Percentiles rank a stretch among this genome's conserved stretches.
Evolutionary conservation across 92 coral and sea anemone species (phyloP).

Genomic region (Zoanthus sansibaricus): DNA sequence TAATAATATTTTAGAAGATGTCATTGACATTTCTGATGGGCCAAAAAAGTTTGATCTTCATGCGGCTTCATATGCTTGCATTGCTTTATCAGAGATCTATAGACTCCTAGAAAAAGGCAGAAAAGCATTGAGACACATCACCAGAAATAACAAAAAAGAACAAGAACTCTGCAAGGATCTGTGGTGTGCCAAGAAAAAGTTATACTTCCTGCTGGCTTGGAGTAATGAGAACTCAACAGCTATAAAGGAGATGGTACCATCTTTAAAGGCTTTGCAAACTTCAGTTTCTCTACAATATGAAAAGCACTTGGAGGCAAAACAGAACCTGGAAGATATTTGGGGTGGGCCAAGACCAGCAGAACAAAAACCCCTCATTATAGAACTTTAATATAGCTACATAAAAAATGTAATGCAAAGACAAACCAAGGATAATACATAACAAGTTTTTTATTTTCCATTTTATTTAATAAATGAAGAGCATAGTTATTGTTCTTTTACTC

Average conservation of each 20-base stretch:
- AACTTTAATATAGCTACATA: slow-evolving; percentile 46
- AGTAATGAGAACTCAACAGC: slow-evolving; percentile 56
- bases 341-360: slow-evolving; percentile 60
- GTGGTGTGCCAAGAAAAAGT: slow-evolving; percentile 93
- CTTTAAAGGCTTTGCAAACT: slow-evolving; percentile 56
- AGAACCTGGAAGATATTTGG: slow-evolving; percentile 68
- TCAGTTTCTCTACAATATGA: slow-evolving; percentile 47
- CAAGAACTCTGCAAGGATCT: slow-evolving; percentile 64
- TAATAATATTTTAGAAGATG: slow-evolving; percentile 67
- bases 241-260: slow-evolving; percentile 62
- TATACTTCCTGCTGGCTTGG: slow-evolving; percentile 87
- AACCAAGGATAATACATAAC: too few species aligned
- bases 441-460: too few species aligned
- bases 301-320: slow-evolving; percentile 69
- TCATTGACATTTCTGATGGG: slow-evolving; percentile 65
- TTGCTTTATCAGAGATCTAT: slow-evolving; percentile 84
- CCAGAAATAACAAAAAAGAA: slow-evolving; percentile 28
- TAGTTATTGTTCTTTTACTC: too few species aligned
- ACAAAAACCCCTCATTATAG: slow-evolving; percentile 75
- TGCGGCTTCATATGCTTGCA: slow-evolving; percentile 50
- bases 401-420: not conserved
- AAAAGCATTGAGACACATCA: slow-evolving; percentile 41
- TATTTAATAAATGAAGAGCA: too few species aligned
- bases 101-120: slow-evolving; percentile 72
- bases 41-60: not conserved